Conservation (phyloP, 1,140 invertebrate species). For the Dolichoris vasculosae region DNA sequence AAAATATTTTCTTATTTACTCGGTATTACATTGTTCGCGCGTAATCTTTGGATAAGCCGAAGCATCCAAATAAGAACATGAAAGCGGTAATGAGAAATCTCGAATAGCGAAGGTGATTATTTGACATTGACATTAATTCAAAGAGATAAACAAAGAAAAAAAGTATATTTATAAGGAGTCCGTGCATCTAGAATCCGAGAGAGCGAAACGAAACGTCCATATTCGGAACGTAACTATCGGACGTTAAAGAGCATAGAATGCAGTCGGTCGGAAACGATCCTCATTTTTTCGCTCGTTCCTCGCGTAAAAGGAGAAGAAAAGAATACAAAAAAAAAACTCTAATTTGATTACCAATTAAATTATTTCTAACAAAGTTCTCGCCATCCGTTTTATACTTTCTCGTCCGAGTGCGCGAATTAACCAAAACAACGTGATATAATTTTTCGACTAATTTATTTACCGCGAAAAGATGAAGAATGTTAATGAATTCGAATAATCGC, state of each 20-base stretch:
- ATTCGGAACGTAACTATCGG: conserved; percentile 13
- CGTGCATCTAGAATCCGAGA: conserved; percentile 22
- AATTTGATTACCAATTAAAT: too few relatives aligned
- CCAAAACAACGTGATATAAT: not conserved
- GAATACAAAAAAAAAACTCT: not conserved
- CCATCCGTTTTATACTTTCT: not conserved
- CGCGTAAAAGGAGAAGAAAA: not conserved
- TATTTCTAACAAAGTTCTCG: too few relatives aligned
- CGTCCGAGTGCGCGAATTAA: not conserved
- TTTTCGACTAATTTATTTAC: not conserved
- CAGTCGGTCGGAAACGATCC: conserved; percentile 38
- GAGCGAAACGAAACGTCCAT: conserved; percentile 33
- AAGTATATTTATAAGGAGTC: not conserved
- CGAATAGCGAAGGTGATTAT: not conserved
- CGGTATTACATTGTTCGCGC: not conserved
- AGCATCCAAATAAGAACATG: not conserved
- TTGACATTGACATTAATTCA: conserved; percentile 50
- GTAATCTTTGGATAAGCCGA: not conserved
- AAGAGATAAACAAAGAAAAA: not conserved
- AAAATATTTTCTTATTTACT: not conserved
- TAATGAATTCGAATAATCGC: not conserved
- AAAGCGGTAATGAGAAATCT: not conserved
- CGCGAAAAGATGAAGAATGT: not conserved
- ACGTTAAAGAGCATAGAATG: not conserved
- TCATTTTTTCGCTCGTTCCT: not conserved